Evolutionary conservation across 2,797 vertebrate species (phyloP), one percentile per base, ranked within the genome.

Genomic region (Muscicapa striata): DNA sequence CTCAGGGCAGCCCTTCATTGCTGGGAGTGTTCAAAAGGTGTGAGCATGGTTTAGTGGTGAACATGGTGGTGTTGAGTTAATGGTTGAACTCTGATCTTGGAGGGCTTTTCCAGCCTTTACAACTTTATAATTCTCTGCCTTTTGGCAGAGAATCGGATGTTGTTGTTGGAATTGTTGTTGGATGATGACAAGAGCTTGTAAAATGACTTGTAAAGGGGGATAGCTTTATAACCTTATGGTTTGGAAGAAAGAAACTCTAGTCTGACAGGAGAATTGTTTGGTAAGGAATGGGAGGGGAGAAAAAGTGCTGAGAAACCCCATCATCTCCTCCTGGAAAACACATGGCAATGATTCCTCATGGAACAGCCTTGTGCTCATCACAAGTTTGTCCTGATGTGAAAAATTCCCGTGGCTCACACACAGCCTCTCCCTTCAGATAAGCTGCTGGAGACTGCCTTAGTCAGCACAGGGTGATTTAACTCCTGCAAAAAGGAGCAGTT

Each of bases 301-400:
- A 57, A 27, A 75, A 32, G 4, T 27, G 26, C 45, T 64, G 67
- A 89, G 75, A 52, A 75, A 68, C 12, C 3, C 29, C 3, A 5
- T 12, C 10, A 20, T 30, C 2, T 36, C 3, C 15, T 18, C 2
- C 5, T 17, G 10, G 8, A 6, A 54, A 41, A 14, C 2, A 1
- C 30, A 11, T 27, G 22, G 7, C 51, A 78, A 0, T n/a, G 51
- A 15, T n/a, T 74, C 19, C 40, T 78, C 24, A 2, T 5, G 43
- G 81, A 57, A 11, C 7, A 69, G 61, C 24, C 4, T 67, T 19
- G 15, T 11, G 22, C 2, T 12, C 17, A 18, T 0, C 2, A 45
- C 41, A 34, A 4, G 2, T 32, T 73, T 87, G 62, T 59, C 18
- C 19, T 63, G 0, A 1, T 26, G 1, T 13, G n/a, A 54, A 34